Evolutionary conservation across 2,888 invertebrate genomes (phyloP), one percentile per base, ranked within the genome.

Genomic region (Meloe dianella): DNA sequence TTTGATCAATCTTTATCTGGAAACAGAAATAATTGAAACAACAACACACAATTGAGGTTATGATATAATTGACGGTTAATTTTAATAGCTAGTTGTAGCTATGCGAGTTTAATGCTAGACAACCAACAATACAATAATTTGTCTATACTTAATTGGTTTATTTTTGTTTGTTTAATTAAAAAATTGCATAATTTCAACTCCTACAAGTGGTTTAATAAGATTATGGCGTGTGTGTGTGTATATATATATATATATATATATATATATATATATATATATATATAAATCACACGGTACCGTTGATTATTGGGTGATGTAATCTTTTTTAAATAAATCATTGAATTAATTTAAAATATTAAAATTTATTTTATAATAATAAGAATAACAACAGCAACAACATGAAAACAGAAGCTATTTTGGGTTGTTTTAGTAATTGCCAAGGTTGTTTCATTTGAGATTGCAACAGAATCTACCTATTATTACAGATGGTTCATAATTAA

Each of bases 401-500:
- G 24, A 54, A 54, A 54, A 54, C 24, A 54, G 14, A 12, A 54
- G 20, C 54, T 20, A 24, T 10, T 54, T 54, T 54, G 24, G 54
- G 54, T 54, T 54, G 54, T 54, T 54, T 54, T 12, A 54, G 24
- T 54, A 54, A 54, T 54, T 54, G 54, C 24, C 54, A 54, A 54
- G 54, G 54, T 22, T 51, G 47, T 51, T 51, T 51, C 22, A 3
- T 12, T 54, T 54, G 1, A n/a, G n/a, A 12, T 54, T 54, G 54
- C 54, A 54, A 54, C 24, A 14, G 12, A 12, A 54, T 24, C 54
- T 24, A 54, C 54, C 35, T 66, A 58, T 38, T 59, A 47, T 63
- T 63, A 60, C 66, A 66, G 54, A 62, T 66, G 66, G 54, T 54
- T 20, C 22, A n/a, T 17, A 56, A 63, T 62, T 54, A 62, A 59